A percentile compares a stretch with the other conserved stretches of the same genome.
phyloP scores from a whole-genome alignment of 2,113 vertebrate genomes.

The Callipepla californica region DNA sequence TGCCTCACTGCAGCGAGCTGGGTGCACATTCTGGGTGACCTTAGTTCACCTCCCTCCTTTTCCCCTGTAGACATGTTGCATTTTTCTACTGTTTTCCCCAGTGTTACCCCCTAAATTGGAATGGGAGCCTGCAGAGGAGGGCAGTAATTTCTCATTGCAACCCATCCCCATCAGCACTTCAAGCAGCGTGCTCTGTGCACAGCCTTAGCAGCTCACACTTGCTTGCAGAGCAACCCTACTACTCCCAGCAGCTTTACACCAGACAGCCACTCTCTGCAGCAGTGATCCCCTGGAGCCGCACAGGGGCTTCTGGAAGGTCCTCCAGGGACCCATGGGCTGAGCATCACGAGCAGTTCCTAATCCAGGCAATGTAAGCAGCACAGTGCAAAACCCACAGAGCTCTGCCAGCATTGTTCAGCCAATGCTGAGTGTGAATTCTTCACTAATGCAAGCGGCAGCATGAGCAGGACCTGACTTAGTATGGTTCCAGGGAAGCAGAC shows the following conservation, averaged over 20 bases:
- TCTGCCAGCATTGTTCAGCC: not conserved
- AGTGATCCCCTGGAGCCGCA: not conserved
- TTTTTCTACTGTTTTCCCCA: not conserved
- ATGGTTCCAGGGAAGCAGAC: not conserved
- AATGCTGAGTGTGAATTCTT: not conserved
- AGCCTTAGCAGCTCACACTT: not conserved
- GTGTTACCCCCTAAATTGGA: not conserved
- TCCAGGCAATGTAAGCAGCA: not conserved
- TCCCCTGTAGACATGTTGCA: rapidly evolving
- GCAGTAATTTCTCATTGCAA: not conserved
- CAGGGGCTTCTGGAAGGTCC: not conserved
- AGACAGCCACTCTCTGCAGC: not conserved
- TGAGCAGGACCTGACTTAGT: not conserved
- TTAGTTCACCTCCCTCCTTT: not conserved
- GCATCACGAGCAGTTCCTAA: not conserved
- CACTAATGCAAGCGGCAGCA: rapidly evolving
- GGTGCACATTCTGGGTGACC: not conserved
- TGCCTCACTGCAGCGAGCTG: not conserved
- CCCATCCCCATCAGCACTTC: rapidly evolving
- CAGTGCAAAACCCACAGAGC: not conserved
- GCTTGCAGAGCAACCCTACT: not conserved
- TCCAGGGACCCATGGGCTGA: rapidly evolving
- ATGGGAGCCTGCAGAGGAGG: not conserved
- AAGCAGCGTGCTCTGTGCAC: rapidly evolving
- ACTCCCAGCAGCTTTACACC: not conserved